Evolutionary conservation across 2,113 vertebrate genomes (phyloP).

Genomic region (Rhadina sibilatrix): DNA sequence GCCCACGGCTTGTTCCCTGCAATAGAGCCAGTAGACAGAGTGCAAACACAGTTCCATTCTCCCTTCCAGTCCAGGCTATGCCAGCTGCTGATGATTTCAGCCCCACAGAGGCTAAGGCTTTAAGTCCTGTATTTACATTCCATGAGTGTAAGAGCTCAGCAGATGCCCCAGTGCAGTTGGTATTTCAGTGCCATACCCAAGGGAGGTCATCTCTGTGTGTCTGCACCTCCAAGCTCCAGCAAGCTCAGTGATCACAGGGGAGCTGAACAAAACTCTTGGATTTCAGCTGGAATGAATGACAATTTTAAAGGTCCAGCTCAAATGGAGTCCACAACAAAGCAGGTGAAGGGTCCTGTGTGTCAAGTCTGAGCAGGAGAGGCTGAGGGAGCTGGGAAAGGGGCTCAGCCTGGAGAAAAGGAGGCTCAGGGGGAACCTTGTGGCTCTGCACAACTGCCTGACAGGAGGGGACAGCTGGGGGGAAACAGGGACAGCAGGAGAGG

Average conservation of each 20-base stretch:
- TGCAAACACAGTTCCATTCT: neutral
- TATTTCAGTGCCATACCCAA: neutral
- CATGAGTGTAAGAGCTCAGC: rapidly evolving
- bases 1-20: neutral
- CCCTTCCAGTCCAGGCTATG: neutral
- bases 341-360: neutral
- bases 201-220: neutral
- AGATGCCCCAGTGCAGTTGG: neutral
- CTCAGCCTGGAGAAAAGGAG: neutral
- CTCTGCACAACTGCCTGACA: neutral
- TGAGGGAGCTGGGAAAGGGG: neutral
- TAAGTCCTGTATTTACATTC: neutral
- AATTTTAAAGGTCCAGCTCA: neutral
- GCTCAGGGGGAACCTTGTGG: neutral
- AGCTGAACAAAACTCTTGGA: neutral
- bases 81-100: neutral
- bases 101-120: neutral
- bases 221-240: neutral
- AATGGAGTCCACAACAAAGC: neutral
- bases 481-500: neutral
- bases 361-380: neutral
- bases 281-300: rapidly evolving
- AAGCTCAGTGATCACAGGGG: neutral
- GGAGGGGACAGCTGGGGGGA: neutral
- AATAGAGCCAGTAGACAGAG: neutral